Conservation (phyloP, 2,113 vertebrate genomes). For the Tamias sibiricus region DNA sequence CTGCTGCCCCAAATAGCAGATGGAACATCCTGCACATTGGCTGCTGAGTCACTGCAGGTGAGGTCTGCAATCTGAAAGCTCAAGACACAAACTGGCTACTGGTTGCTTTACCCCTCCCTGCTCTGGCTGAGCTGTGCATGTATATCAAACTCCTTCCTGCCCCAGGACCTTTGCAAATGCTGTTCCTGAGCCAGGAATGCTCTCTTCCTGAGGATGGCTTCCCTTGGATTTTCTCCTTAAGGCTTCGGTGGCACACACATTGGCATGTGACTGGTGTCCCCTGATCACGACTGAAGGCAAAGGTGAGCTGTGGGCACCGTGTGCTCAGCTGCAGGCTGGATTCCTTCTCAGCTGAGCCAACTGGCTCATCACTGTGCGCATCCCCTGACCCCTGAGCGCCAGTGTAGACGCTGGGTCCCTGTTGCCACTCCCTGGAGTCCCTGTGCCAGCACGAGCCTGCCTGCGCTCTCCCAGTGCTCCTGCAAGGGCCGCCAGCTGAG, state of each 20-base stretch:
- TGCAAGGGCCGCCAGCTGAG: background rate
- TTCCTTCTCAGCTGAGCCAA: background rate
- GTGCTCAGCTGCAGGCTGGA: background rate
- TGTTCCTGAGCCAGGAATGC: background rate
- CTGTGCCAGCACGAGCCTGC: no score
- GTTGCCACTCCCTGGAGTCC: background rate
- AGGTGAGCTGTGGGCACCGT: rapidly evolving
- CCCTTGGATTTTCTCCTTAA: rapidly evolving
- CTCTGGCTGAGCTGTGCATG: background rate
- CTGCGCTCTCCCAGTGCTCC: background rate
- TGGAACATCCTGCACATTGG: no score
- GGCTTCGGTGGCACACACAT: background rate
- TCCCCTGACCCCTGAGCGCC: rapidly evolving
- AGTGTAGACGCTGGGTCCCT: background rate
- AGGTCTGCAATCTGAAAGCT: no score
- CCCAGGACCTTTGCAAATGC: background rate
- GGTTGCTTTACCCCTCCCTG: no score
- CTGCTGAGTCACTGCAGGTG: background rate
- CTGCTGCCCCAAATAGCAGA: background rate
- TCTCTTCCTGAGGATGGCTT: background rate
- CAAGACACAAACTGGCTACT: rapidly evolving
- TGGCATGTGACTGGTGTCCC: rapidly evolving
- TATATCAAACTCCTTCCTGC: background rate
- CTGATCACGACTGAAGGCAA: background rate
- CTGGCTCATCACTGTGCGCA: background rate